A percentile compares a stretch with the other conserved stretches of the same genome.
Evolutionary conservation across 1,140 invertebrate species (phyloP).

Genomic region (Tetramorium simillimum): DNA sequence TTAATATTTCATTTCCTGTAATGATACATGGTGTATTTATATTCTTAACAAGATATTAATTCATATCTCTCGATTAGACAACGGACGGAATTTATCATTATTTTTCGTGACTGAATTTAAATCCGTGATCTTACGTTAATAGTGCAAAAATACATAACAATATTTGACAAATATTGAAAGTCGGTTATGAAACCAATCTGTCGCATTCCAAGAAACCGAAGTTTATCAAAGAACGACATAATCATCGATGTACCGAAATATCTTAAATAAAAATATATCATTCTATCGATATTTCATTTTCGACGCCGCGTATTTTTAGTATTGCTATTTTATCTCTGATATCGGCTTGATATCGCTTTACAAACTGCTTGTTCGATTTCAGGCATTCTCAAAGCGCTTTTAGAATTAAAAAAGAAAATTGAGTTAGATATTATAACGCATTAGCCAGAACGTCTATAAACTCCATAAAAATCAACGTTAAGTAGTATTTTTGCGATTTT

Average conservation of each 20-base stretch:
- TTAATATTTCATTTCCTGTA: not conserved
- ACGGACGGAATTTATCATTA: not conserved
- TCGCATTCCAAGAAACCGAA: not conserved
- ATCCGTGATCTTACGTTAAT: not conserved
- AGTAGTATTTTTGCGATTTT: not conserved
- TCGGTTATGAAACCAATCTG: not conserved
- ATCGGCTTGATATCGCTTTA: not conserved
- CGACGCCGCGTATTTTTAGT: not conserved
- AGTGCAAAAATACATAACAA: not conserved
- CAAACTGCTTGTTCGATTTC: not conserved
- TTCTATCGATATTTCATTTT: not conserved
- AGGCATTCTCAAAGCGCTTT: not conserved
- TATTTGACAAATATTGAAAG: not conserved
- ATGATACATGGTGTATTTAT: not conserved
- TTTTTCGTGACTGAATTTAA: not conserved
- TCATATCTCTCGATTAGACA: not conserved
- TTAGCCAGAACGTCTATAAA: not conserved
- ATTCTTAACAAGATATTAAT: not conserved
- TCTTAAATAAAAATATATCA: not conserved
- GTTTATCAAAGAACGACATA: conserved; percentile 2
- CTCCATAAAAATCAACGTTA: not conserved
- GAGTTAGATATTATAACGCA: not conserved
- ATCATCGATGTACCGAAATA: not conserved
- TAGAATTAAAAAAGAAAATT: not conserved
- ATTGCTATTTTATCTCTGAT: not conserved